Evolutionary conservation across 37 sponge, comb jelly and placozoan species (phyloP).

Genomic region (Bolinopsis microptera): DNA sequence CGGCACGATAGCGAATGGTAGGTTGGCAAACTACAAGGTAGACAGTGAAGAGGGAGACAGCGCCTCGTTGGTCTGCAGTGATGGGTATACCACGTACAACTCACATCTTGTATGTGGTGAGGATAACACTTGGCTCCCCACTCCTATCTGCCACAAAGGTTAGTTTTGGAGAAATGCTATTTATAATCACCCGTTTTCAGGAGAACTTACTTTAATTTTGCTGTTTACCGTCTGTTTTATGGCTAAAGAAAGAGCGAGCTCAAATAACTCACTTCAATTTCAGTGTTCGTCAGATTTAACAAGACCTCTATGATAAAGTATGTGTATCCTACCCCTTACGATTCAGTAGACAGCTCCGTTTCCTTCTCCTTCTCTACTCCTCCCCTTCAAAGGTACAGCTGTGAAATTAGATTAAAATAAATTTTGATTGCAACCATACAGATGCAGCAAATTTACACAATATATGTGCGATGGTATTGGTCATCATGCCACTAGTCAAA

Average conservation of each 20-base stretch:
- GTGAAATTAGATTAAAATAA: background rate
- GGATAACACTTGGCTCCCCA: background rate
- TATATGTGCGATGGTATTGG: too few species aligned
- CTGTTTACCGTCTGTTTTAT: too few species aligned
- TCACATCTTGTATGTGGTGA: background rate
- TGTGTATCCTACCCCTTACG: constrained; percentile 2
- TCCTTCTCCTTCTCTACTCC: constrained; percentile 39
- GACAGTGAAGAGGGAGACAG: background rate
- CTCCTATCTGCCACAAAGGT: constrained; percentile 34
- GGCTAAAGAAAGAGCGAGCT: too few species aligned
- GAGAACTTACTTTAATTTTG: background rate
- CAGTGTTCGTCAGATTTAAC: constrained; percentile 10
- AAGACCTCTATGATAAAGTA: constrained; percentile 12
- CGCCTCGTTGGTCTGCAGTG: background rate
- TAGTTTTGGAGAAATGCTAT: too few species aligned
- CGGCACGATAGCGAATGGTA: background rate
- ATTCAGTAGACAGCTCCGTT: background rate
- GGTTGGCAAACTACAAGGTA: background rate
- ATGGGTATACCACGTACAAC: background rate
- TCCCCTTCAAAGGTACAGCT: background rate
- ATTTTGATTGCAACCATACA: background rate
- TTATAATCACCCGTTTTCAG: background rate
- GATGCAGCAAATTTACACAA: background rate
- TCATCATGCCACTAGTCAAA: too few species aligned
- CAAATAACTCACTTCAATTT: too few species aligned